Conservation (phyloP, 2,797 vertebrate genomes). For the Amazona ochrocephala region DNA sequence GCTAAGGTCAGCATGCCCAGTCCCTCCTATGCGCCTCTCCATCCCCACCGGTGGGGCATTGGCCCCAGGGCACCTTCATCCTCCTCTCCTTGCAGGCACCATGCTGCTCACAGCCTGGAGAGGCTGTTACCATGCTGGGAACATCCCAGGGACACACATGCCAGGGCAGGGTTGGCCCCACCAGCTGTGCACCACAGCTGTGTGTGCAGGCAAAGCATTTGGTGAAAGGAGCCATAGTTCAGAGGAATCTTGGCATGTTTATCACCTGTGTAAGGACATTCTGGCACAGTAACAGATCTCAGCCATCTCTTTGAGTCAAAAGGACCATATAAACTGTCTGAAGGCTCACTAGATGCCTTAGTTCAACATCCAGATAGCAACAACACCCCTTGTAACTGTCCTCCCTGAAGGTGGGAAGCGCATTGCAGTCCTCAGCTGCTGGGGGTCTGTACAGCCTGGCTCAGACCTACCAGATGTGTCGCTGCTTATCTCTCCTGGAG, state of each 20-base stretch:
- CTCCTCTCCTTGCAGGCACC: neutral
- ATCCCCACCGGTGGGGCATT: accelerated
- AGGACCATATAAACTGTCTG: neutral
- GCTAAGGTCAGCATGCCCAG: accelerated
- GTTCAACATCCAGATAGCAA: neutral
- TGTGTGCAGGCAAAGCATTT: accelerated
- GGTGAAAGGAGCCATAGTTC: neutral
- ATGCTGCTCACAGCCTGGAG: neutral
- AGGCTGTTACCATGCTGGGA: accelerated
- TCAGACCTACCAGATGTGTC: neutral
- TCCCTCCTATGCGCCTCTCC: neutral
- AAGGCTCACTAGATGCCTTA: neutral
- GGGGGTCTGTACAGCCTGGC: too few relatives aligned
- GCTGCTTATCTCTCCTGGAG: accelerated
- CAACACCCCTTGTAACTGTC: neutral
- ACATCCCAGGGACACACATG: neutral
- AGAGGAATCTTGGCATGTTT: accelerated
- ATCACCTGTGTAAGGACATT: too few relatives aligned
- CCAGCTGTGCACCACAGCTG: neutral
- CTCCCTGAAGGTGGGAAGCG: neutral
- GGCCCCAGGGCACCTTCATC: neutral
- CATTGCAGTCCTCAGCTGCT: accelerated
- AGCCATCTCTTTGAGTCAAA: neutral
- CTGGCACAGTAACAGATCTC: neutral
- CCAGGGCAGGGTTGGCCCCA: neutral